Percentiles rank a stretch among this genome's conserved stretches.
Conservation (phyloP, 2,113 vertebrate species). For the Anas platyrhynchos region DNA sequence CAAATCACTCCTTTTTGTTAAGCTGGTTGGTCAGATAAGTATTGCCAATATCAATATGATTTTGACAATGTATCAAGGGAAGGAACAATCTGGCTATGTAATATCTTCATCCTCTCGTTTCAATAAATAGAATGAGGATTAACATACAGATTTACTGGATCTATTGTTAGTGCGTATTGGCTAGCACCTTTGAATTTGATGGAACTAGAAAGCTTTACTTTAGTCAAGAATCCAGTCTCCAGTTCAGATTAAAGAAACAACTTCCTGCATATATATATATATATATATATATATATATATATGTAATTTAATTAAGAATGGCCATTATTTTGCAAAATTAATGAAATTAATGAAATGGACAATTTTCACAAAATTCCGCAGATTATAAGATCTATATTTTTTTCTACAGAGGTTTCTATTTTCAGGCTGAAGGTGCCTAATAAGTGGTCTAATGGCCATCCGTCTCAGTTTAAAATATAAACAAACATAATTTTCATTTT, state of each 20-base stretch:
- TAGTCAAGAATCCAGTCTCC: background rate
- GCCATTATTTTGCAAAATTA: background rate
- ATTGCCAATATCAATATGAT: background rate
- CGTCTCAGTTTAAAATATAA: background rate
- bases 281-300: no score
- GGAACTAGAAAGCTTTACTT: background rate
- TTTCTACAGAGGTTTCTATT: background rate
- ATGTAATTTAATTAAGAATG: background rate
- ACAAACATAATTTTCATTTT: background rate
- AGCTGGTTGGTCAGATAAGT: background rate
- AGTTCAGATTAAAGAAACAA: background rate
- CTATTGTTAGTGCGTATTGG: background rate
- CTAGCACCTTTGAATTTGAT: background rate
- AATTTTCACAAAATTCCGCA: background rate
- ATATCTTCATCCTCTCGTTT: background rate
- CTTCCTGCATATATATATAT: no score
- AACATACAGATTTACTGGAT: background rate
- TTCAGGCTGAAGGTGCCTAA: background rate
- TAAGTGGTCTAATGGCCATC: background rate
- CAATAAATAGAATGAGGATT: background rate
- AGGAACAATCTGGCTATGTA: background rate
- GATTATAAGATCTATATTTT: background rate
- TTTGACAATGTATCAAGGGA: background rate
- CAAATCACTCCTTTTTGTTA: constrained; percentile 14
- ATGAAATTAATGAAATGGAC: background rate